Percentiles rank a stretch among this genome's conserved stretches.
These are phyloP conservation scores for Ecliptopera silaceata DNA, from an alignment of 2,888 invertebrate species.

Conservation along the genomic window DNA sequence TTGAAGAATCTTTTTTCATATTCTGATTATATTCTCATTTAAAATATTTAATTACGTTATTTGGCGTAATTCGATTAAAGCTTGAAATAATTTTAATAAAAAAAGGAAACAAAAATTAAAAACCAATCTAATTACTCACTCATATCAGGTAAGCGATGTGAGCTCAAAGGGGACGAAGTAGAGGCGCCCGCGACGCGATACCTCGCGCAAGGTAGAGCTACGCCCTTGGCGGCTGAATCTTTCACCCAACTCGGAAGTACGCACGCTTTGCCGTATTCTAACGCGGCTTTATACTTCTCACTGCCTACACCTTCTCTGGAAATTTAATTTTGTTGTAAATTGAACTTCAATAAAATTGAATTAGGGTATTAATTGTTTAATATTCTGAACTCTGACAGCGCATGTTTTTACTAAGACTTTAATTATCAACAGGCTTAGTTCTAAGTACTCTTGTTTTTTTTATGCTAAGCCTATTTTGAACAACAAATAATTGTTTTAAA, in stretches of 20 bases:
- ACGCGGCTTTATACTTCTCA: conserved; percentile 87
- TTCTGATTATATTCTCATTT: no score
- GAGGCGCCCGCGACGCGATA: conserved; percentile 84
- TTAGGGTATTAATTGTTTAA: no score
- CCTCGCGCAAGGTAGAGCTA: conserved; percentile 84
- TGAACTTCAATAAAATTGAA: neutral
- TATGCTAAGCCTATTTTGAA: no score
- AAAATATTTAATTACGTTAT: no score
- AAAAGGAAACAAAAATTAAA: neutral
- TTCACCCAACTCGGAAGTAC: conserved; percentile 90
- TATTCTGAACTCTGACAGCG: no score
- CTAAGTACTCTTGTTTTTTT: no score
- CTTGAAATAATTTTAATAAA: no score
- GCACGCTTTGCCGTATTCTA: conserved; percentile 83
- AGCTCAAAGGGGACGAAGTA: conserved; percentile 88
- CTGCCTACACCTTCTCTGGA: conserved; percentile 85
- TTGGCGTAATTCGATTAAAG: no score
- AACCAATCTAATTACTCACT: conserved; percentile 56
- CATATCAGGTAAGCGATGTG: conserved; percentile 71
- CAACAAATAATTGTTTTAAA: no score
- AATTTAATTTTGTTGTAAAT: neutral
- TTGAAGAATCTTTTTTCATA: no score
- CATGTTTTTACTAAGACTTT: no score
- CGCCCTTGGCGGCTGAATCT: conserved; percentile 89
- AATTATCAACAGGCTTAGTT: no score